phyloP scores from a whole-genome alignment of 2,797 vertebrate species.

The Petrocephalus schoutedeni region DNA sequence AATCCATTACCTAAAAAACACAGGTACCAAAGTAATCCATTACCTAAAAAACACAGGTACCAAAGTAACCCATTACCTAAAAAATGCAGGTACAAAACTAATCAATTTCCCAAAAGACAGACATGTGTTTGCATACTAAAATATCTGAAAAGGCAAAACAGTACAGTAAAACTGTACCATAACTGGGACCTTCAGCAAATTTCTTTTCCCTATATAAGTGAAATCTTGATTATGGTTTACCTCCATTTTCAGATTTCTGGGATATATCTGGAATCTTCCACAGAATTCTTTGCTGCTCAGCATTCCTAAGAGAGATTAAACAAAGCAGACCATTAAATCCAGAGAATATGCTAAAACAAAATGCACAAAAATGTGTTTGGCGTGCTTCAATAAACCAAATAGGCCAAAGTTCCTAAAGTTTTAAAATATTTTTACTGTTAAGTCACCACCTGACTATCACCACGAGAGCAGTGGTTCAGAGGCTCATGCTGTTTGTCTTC shows the following conservation, averaged over 20 bases:
- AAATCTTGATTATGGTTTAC: slow-evolving; percentile 50
- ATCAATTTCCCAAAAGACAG: too few species aligned
- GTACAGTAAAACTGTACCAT: not conserved
- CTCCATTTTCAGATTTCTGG: slow-evolving; percentile 95
- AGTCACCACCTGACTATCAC: not conserved
- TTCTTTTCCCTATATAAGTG: not conserved
- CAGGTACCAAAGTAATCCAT: not conserved
- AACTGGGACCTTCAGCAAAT: not conserved
- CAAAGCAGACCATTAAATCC: not conserved
- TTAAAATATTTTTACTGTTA: not conserved
- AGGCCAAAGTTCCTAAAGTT: not conserved
- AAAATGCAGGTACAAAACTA: not conserved
- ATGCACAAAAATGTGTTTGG: not conserved
- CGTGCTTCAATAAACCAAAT: not conserved
- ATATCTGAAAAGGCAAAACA: not conserved
- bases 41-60: not conserved
- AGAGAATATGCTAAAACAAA: not conserved
- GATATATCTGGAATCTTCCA: slow-evolving; percentile 97
- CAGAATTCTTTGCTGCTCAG: slow-evolving; percentile 87
- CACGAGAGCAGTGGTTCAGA: not conserved
- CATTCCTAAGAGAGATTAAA: slow-evolving; percentile 68
- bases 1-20: too few species aligned
- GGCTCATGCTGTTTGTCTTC: not conserved
- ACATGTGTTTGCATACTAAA: not conserved
- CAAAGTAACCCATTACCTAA: not conserved